A percentile compares a stretch with the other conserved stretches of the same genome.
phyloP scores from a whole-genome alignment of 1,140 invertebrate genomes.

The Panonychus citri region DNA sequence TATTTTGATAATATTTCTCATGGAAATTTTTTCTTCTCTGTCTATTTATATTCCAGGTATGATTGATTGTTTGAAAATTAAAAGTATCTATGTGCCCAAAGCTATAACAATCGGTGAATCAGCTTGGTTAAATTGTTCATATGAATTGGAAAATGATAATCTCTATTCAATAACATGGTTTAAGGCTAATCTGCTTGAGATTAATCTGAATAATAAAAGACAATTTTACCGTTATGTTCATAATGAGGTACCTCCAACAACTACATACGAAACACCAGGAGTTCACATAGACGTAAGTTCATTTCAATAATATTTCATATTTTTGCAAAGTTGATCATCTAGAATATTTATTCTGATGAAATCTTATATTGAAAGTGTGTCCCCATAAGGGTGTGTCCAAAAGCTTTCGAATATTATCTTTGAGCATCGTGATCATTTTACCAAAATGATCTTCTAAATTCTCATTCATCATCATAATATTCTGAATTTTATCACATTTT shows the following conservation, averaged over 20 bases:
- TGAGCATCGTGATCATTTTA: no score
- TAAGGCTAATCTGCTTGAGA: background rate
- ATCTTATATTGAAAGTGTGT: no score
- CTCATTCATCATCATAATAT: no score
- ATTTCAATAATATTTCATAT: background rate
- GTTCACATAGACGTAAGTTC: background rate
- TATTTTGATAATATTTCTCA: no score
- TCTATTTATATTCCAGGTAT: background rate
- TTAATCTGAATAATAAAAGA: background rate
- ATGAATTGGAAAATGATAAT: slow-evolving; percentile 10
- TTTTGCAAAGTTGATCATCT: no score
- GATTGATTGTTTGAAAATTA: slow-evolving; percentile 1
- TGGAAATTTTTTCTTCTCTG: no score
- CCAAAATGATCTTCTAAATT: no score
- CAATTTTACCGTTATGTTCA: background rate
- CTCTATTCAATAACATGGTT: slow-evolving; percentile 14
- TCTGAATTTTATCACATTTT: no score
- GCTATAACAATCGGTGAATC: slow-evolving; percentile 3
- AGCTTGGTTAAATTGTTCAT: slow-evolving; percentile 11
- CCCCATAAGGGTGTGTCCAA: no score
- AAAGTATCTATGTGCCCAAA: slow-evolving; percentile 5
- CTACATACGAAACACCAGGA: slow-evolving; percentile 10
- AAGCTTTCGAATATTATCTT: no score
- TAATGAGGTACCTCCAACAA: slow-evolving; percentile 38
- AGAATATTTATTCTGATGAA: no score